Base-by-base conservation (phyloP, 2,797 vertebrate species). In the Trematomus bernacchii region DNA sequence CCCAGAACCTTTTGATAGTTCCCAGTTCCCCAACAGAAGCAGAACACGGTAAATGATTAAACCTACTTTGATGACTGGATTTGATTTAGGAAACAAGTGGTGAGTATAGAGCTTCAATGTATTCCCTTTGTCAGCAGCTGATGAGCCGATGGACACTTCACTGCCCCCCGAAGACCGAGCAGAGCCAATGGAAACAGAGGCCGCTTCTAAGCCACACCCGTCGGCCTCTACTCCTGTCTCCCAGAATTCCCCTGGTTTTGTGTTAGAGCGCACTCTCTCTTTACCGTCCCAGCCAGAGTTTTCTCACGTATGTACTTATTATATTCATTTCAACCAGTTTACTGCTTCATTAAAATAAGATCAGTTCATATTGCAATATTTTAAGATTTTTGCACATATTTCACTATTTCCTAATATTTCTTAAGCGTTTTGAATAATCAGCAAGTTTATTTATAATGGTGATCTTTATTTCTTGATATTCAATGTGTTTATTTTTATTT, bases 221-320 rank as follows among this genome's bases (percentile, higher is more conserved):
- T 92, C 95, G 14, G 92, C 93, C 19, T 97, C 97, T 3, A 96
- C 96, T n/a, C 96, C 96, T 0, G 83, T 96, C 16, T 97, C 96
- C 63, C 96, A 95, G 87, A 96, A 90, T 70, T 88, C 94, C 13
- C 95, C 95, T 42, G 74, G 85, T 64, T 96, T 96, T 73, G 88
- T 82, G 42, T 77, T 95, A 19, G 95, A 95, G 27, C 89, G 81
- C 70, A 92, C 92, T 13, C 90, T 97, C 5, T 92, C 95, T 52
- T 4, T 97, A 37, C 98, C 97, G 4, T 96, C 97, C 10, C 98
- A 97, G 83, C 98, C 97, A 0, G 95, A 97, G 43, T 96, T 99
- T 77, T 99, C 98, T 78, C 97, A 99, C 19, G 98, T 99, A 91
- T 77, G 97, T 78, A 61, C 51, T 79, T 42, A 42, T 46, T 62